Evolutionary conservation across 2,888 invertebrate genomes (phyloP), one percentile per base, ranked within the genome.

Genomic region (Melipona beecheii): DNA sequence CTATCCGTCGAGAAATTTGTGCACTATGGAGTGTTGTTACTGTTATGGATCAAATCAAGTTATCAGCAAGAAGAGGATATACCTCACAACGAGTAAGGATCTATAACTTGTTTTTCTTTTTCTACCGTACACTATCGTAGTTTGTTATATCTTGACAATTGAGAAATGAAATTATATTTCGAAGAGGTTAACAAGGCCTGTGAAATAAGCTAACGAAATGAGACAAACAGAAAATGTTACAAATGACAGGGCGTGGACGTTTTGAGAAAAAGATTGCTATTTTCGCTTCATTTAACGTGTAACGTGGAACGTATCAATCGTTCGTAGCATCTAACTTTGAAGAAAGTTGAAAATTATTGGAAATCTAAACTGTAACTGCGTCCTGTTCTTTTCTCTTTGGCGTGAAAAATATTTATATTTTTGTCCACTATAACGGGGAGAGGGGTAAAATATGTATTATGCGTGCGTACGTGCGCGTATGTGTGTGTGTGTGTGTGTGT

Each of bases 51-150:
- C 87, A 94, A 95, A 72, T 94, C 94, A 86, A 95, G 95, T 91
- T 94, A 96, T 91, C 97, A 97, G 95, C 97, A 98, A 95, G 97
- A 97, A 93, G 98, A 98, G 95, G 98, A 98, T 94, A 98, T 98
- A 94, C 98, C 98, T 83, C 98, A 98, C 95, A 97, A 97, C 95
- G 98, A 98, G 98, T 98, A 96, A 97, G 98, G 96, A 73, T 19
- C 64, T 24, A 19, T 36, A 17, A 21, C 3, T 62, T 4, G 31
- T 31, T 31, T 31, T 54, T 49, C 3, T n/a, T 68, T 49, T 31
- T 43, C 24, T 24, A 0, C 17, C 11, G 19, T 36, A 5, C 21
- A 43, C 43, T 21, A 21, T 27, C 52, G 4, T 21, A 15, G 3
- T 31, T 36, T 27, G 27, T 27, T 2, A 31, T 31, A 52, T 17